Evolutionary conservation across 2,888 invertebrate species (phyloP).

Genomic region (Sialis fuliginosa): DNA sequence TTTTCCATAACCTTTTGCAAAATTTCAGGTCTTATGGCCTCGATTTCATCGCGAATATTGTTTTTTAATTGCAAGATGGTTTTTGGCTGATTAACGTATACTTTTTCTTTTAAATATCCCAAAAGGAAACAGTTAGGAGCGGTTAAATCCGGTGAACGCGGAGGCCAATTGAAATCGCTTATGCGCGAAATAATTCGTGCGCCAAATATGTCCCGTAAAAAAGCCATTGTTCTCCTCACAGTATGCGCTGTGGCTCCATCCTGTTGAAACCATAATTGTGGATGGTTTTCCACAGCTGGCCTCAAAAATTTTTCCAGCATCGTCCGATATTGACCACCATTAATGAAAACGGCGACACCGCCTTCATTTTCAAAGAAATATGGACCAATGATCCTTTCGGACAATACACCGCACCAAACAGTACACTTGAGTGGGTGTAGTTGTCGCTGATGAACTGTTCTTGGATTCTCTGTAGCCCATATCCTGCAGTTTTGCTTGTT

Average conservation of each 20-base stretch:
- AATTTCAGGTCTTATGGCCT: too few relatives aligned
- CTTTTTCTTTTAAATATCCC: too few relatives aligned
- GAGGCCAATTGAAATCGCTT: neutral
- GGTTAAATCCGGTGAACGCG: too few relatives aligned
- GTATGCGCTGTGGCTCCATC: too few relatives aligned
- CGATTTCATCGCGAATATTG: too few relatives aligned
- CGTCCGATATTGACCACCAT: neutral
- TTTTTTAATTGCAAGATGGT: too few relatives aligned
- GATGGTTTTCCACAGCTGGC: neutral
- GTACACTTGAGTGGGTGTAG: neutral
- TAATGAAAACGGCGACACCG: neutral
- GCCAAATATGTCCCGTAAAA: neutral
- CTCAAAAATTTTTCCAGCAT: neutral
- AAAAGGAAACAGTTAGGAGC: too few relatives aligned
- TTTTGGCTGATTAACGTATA: too few relatives aligned
- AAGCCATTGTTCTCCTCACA: neutral
- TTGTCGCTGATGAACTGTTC: too few relatives aligned
- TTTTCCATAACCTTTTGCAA: too few relatives aligned
- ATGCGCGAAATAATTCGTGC: neutral
- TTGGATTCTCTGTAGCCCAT: too few relatives aligned
- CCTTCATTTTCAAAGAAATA: conserved; percentile 1
- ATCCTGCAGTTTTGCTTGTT: too few relatives aligned
- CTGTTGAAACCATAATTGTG: conserved; percentile 1
- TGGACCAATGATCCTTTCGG: neutral
- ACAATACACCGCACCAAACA: conserved; percentile 1